A percentile compares a stretch with the other conserved stretches of the same genome.
Conservation (phyloP, 2,113 vertebrate genomes). For the Phalacrocorax brasilianus region DNA sequence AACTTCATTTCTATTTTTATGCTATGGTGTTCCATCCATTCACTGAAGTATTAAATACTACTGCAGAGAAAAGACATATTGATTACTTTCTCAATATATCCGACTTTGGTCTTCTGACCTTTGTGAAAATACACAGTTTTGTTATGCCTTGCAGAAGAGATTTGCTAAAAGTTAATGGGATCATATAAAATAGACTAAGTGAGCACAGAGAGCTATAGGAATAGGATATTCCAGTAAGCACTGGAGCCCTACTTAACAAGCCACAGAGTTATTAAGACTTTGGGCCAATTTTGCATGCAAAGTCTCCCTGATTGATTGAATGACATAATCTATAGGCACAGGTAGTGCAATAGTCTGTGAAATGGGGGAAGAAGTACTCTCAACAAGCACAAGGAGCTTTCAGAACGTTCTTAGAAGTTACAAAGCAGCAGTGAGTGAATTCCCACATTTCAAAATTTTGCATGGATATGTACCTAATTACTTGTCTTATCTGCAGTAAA, state of each 20-base stretch:
- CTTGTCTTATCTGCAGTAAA: neutral
- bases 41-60: neutral
- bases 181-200: neutral
- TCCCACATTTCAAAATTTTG: slow-evolving; percentile 36
- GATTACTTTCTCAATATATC: neutral
- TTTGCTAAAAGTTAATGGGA: neutral
- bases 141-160: neutral
- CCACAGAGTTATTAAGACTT: neutral
- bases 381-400: neutral
- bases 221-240: neutral
- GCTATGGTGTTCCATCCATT: neutral
- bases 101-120: neutral
- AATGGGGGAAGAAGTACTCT: neutral
- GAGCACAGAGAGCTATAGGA: neutral
- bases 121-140: neutral
- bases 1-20: neutral
- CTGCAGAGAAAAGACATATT: neutral
- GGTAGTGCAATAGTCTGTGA: neutral
- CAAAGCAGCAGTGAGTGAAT: neutral
- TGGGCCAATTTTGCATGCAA: neutral
- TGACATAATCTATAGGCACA: neutral
- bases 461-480: slow-evolving; percentile 1
- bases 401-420: neutral
- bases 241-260: neutral
- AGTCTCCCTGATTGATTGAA: neutral